A percentile compares a stretch with the other conserved stretches of the same genome.
These are phyloP conservation scores for Hartigia nigra DNA, from an alignment of 2,888 invertebrate species.

Conservation along the genomic window DNA sequence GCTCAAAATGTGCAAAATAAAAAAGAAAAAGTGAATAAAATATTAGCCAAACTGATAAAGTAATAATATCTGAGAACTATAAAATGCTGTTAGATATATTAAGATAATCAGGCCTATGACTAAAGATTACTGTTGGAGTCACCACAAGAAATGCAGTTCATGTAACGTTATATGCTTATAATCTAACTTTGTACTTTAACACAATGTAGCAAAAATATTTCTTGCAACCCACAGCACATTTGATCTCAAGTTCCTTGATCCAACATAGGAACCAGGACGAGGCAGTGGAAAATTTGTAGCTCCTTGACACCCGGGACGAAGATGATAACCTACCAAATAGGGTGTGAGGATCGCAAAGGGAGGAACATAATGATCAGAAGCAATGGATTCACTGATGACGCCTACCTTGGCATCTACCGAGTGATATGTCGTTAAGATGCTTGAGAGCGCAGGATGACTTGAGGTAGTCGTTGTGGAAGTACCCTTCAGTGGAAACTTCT, in stretches of 20 bases:
- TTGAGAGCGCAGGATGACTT: constrained; percentile 52
- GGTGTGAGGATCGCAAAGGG: neutral
- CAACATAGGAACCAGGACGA: neutral
- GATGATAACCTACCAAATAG: neutral
- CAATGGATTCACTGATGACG: constrained; percentile 28
- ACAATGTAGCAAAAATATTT: neutral
- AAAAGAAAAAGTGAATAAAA: neutral
- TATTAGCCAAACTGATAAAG: neutral
- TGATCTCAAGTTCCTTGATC: neutral
- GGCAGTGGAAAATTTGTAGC: neutral
- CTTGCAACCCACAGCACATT: neutral
- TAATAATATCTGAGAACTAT: neutral
- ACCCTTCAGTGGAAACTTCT: constrained; percentile 78
- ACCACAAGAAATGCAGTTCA: neutral
- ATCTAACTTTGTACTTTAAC: neutral
- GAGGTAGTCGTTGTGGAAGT: constrained; percentile 53
- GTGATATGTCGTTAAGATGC: constrained; percentile 58
- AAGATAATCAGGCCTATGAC: neutral
- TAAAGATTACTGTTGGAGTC: neutral
- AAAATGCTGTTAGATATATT: neutral
- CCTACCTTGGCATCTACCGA: constrained; percentile 63
- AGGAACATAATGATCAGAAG: neutral
- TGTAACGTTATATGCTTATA: neutral
- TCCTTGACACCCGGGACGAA: neutral
- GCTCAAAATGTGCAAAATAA: neutral